Evolutionary conservation across 2,888 invertebrate species (phyloP).

Genomic region (Endomychus coccineus): DNA sequence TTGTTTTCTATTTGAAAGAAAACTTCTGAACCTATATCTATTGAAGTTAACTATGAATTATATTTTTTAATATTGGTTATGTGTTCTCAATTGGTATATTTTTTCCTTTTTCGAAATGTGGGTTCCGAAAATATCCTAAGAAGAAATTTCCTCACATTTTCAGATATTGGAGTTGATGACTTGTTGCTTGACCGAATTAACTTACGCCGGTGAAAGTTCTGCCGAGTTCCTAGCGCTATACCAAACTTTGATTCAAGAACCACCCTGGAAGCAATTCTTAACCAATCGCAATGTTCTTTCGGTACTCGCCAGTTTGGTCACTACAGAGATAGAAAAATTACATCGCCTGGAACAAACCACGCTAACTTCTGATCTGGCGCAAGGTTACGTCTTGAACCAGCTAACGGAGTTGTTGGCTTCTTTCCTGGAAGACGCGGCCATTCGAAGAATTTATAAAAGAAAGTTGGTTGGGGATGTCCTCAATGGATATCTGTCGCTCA

Average conservation of each 20-base stretch:
- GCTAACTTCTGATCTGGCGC: slow-evolving; percentile 86
- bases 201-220: slow-evolving; percentile 83
- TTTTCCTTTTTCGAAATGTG: too few species aligned
- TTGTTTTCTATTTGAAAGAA: too few species aligned
- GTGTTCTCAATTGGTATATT: too few species aligned
- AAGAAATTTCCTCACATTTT: too few species aligned
- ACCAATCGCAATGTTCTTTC: slow-evolving; percentile 80
- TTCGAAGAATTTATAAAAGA: slow-evolving; percentile 85
- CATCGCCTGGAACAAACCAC: slow-evolving; percentile 88
- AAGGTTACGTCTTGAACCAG: slow-evolving; percentile 86
- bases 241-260: slow-evolving; percentile 74
- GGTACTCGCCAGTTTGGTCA: slow-evolving; percentile 77
- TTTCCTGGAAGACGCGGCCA: slow-evolving; percentile 80
- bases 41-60: too few species aligned
- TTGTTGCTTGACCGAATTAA: slow-evolving; percentile 78
- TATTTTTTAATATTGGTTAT: too few species aligned
- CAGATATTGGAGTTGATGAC: slow-evolving; percentile 80
- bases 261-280: slow-evolving; percentile 91
- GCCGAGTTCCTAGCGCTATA: slow-evolving; percentile 85
- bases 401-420: slow-evolving; percentile 76
- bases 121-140: too few species aligned
- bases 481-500: slow-evolving; percentile 86
- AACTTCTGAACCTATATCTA: too few species aligned
- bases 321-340: slow-evolving; percentile 80
- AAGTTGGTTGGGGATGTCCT: slow-evolving; percentile 82